Evolutionary conservation across 2,888 invertebrate genomes (phyloP).

Genomic region (Trachelus tabidus): DNA sequence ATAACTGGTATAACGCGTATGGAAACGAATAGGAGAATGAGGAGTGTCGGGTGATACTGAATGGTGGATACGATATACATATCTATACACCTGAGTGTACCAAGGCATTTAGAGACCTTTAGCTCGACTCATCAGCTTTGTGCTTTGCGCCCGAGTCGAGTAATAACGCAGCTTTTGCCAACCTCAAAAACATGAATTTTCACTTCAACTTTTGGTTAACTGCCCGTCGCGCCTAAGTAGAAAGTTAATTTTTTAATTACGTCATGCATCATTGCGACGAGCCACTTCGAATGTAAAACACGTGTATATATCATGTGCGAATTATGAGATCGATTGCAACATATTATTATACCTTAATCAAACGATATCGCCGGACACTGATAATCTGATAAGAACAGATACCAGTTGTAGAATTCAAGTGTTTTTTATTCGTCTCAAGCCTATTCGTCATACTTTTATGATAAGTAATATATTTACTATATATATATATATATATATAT

Average conservation of each 20-base stretch:
- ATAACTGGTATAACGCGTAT: neutral
- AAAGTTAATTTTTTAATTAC: slow-evolving; percentile 64
- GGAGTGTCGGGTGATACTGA: neutral
- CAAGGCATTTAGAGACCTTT: slow-evolving; percentile 61
- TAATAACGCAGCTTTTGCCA: slow-evolving; percentile 50
- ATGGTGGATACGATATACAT: neutral
- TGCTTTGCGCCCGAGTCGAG: slow-evolving; percentile 51
- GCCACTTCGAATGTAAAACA: neutral
- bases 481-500: too few relatives aligned
- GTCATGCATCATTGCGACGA: slow-evolving; percentile 27
- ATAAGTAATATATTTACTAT: neutral
- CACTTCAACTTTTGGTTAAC: slow-evolving; percentile 64
- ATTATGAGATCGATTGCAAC: neutral
- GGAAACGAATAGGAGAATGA: neutral
- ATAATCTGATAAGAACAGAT: slow-evolving; percentile 8
- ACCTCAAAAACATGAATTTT: slow-evolving; percentile 65
- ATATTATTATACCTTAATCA: neutral
- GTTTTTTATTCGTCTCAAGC: neutral
- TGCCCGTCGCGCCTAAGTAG: slow-evolving; percentile 54
- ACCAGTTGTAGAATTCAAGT: slow-evolving; percentile 17
- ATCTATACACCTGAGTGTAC: slow-evolving; percentile 37
- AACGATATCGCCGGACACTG: neutral
- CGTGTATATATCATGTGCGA: neutral
- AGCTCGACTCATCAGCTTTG: slow-evolving; percentile 65
- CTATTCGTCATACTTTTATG: neutral